Percentiles rank a stretch among this genome's conserved stretches.
phyloP scores from a whole-genome alignment of 2,797 vertebrate genomes.

The Naso thynnoides region DNA sequence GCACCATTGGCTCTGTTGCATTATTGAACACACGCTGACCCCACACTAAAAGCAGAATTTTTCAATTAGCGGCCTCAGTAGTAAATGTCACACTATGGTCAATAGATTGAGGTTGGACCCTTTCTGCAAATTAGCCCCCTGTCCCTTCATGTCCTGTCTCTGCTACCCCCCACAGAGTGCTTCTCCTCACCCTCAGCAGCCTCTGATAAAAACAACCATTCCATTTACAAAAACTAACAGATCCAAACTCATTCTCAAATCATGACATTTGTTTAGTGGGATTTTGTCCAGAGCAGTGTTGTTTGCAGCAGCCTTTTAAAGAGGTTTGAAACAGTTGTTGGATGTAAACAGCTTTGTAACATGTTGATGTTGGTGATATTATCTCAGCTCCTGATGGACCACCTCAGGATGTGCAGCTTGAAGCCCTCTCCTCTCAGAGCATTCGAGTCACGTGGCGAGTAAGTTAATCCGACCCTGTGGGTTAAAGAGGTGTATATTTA shows the following conservation, averaged over 20 bases:
- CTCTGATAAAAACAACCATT: constrained; percentile 20
- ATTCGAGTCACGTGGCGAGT: constrained; percentile 98
- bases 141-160: constrained; percentile 28
- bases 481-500: not conserved
- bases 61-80: constrained; percentile 80
- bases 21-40: constrained; percentile 82
- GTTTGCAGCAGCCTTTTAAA: not conserved
- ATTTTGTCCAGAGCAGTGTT: not conserved
- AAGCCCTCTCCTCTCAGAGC: constrained; percentile 96
- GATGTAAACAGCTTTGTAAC: constrained; percentile 18
- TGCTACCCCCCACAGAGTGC: constrained; percentile 25
- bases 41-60: constrained; percentile 78
- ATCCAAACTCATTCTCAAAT: not conserved
- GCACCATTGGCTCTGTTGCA: constrained; percentile 69
- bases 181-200: constrained; percentile 30
- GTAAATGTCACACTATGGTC: constrained; percentile 77
- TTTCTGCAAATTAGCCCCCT: constrained; percentile 60
- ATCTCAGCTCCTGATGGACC: constrained; percentile 94
- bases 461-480: constrained; percentile 57
- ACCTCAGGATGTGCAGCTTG: constrained; percentile 96
- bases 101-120: constrained; percentile 61
- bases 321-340: constrained; percentile 1
- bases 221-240: constrained; percentile 1
- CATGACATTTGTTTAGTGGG: not conserved
- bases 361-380: constrained; percentile 36